Base-by-base conservation (phyloP, 2,113 vertebrate genomes). In the Hyperopisus bebe region DNA sequence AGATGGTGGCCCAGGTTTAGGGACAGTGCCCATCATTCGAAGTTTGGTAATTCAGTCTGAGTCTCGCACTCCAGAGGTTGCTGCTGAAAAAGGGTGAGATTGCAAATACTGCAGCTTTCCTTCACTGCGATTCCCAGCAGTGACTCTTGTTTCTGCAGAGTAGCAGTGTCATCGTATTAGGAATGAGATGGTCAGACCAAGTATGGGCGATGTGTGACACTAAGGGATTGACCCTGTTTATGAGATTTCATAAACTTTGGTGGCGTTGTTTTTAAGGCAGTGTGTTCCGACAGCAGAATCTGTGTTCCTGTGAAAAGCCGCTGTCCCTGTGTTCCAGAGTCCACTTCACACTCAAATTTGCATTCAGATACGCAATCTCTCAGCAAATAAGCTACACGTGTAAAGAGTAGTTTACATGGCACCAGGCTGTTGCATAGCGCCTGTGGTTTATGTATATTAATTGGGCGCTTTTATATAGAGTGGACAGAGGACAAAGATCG, bases 381-480 rank as follows among this genome's bases (percentile, higher is more conserved):
- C 74, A 80, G 74, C 35, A 80, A 80, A 80, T 42, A 80, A 80
- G 13, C 74, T 39, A 80, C 74, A 80, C 1, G 15, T 46, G 42
- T 58, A 86, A 66, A 62, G 2, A 47, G 42, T 31, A 51, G 42
- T 62, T 46, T 66, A 47, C 82, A 66, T 44, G 48, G 47, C n/a
- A 35, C 5, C 39, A 62, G 39, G 53, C 39, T 62, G 89, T 53
- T n/a, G 46, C 35, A 39, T 27, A 42, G 27, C 31, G n/a, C 89
- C 88, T 90, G 62, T 90, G 89, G 88, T 31, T 51, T 47, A 87
- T 80, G 55, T 74, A 87, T 89, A 83, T 66, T 50, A 87, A 91
- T 89, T 42, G 35, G 74, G 51, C 35, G 53, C 27, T 35, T 62
- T 85, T 85, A 44, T 66, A 80, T 17, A 19, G 74, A 80, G 74